Evolutionary conservation across 2,797 vertebrate genomes (phyloP), one percentile per base, ranked within the genome.

Genomic region (Rhodeus uyekii): DNA sequence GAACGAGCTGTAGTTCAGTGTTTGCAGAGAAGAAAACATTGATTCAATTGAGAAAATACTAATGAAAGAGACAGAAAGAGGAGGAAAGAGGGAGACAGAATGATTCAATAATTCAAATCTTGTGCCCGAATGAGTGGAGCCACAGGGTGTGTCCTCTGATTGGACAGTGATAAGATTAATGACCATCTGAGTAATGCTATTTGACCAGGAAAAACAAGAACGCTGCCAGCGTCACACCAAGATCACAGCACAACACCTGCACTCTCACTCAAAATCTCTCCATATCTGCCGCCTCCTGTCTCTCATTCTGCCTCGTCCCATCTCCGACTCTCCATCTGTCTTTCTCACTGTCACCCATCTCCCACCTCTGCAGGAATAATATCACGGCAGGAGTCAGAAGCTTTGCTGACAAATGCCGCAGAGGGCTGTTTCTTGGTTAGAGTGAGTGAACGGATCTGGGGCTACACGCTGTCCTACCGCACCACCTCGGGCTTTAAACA

Each of bases 381-480:
- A 88, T 95, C 93, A 71, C 91, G 95, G 65, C 93, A 96, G 84
- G 93, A 94, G 60, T 95, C 96, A 8, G 96, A 97, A 87, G 92
- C 94, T 74, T 42, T 96, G 82, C 80, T 97, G 82, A 93, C 93
- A 91, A 94, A 93, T 74, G 94, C 93, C 82, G 87, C 91, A 0
- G 95, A 96, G 87, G 96, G 95, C 5, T 91, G 94, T 0, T 97
- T 97, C 88, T 91, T 97, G 87, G 95, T 96, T 32, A 92, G 96
- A 39, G 94, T 97, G 87, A 96, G 96, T 77, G 95, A 96, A 86
- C 94, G 95, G 86, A 96, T 96, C 87, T 96, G 96, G 96, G 96
- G 96, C 22, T 96, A 96, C 0, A 94, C 95, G 0, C 86, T 97
- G 60, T 97, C 96, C 74, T 96, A 95, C 53, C 95, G 95, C 73